Percentiles rank a stretch among this genome's conserved stretches.
Conservation (phyloP, 2,888 invertebrate genomes). For the Psylliodes chrysocephalus region DNA sequence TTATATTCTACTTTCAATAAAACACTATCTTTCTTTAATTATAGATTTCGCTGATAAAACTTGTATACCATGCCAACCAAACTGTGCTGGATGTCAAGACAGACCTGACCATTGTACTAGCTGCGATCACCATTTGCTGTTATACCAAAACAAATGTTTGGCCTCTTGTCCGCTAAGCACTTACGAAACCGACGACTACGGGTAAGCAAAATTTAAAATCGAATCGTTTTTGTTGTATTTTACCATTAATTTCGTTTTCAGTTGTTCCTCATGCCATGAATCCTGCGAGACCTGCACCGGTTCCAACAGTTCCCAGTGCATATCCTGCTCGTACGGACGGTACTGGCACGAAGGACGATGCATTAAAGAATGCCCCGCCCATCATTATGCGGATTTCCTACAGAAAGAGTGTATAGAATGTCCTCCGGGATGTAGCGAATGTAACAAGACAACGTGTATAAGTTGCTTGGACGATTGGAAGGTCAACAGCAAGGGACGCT, state of each 20-base stretch:
- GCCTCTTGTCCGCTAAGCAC: slow-evolving; percentile 85
- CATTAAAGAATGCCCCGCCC: slow-evolving; percentile 76
- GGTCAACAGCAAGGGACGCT: slow-evolving; percentile 79
- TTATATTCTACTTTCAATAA: too few species aligned
- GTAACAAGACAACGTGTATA: slow-evolving; percentile 78
- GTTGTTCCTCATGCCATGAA: slow-evolving; percentile 82
- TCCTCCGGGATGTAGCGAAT: slow-evolving; percentile 80
- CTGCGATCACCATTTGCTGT: slow-evolving; percentile 87
- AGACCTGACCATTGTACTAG: slow-evolving; percentile 85
- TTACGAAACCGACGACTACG: slow-evolving; percentile 88
- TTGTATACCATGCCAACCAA: slow-evolving; percentile 86
- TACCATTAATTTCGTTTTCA: too few species aligned
- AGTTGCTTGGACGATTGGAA: slow-evolving; percentile 81
- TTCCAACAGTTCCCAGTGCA: slow-evolving; percentile 80
- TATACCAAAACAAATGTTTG: slow-evolving; percentile 83
- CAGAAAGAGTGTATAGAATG: slow-evolving; percentile 84
- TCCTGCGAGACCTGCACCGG: slow-evolving; percentile 86
- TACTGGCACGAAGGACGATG: slow-evolving; percentile 80
- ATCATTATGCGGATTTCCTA: slow-evolving; percentile 81
- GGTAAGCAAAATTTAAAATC: slow-evolving; percentile 68
- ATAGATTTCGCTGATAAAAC: slow-evolving; percentile 69
- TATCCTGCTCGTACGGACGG: slow-evolving; percentile 79
- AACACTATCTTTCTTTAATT: slow-evolving; percentile 31
- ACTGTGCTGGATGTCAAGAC: slow-evolving; percentile 87
- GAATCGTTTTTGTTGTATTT: too few species aligned